Evolutionary conservation across 2,113 vertebrate genomes (phyloP).

Genomic region (Phoenicopterus ruber): DNA sequence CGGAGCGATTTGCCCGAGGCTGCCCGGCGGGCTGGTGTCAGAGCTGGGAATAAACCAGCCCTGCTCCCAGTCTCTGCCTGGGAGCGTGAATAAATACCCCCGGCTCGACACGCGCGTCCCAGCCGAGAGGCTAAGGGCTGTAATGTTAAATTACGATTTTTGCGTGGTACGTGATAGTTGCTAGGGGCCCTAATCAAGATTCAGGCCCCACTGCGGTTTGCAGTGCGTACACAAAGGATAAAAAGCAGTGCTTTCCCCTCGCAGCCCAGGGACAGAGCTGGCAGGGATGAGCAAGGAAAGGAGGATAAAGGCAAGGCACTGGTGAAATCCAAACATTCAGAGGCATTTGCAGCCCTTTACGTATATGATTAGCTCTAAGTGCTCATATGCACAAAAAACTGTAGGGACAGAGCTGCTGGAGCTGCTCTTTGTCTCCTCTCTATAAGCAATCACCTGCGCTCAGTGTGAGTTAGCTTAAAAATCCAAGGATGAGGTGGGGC

Average conservation of each 20-base stretch:
- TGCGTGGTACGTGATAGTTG: neutral
- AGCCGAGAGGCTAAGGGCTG: neutral
- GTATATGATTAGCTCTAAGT: neutral
- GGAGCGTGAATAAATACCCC: neutral
- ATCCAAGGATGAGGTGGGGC: neutral
- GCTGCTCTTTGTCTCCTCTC: neutral
- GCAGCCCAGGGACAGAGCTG: neutral
- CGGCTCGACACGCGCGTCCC: accelerated
- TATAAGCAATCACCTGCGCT: neutral
- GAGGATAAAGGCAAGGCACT: neutral
- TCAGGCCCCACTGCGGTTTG: neutral
- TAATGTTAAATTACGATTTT: neutral
- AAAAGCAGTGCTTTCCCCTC: neutral
- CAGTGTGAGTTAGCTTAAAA: neutral
- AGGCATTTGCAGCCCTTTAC: neutral
- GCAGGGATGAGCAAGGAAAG: neutral
- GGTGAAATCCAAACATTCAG: neutral
- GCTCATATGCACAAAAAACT: neutral
- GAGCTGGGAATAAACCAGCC: neutral
- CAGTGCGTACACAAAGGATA: neutral
- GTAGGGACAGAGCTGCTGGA: neutral
- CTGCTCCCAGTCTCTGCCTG: neutral
- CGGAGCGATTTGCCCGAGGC: neutral
- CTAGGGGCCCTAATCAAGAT: neutral
- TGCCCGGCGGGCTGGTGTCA: neutral